These are phyloP conservation scores for Polymixis flavicincta DNA, from an alignment of 2,888 invertebrate species.

Conservation along the genomic window DNA sequence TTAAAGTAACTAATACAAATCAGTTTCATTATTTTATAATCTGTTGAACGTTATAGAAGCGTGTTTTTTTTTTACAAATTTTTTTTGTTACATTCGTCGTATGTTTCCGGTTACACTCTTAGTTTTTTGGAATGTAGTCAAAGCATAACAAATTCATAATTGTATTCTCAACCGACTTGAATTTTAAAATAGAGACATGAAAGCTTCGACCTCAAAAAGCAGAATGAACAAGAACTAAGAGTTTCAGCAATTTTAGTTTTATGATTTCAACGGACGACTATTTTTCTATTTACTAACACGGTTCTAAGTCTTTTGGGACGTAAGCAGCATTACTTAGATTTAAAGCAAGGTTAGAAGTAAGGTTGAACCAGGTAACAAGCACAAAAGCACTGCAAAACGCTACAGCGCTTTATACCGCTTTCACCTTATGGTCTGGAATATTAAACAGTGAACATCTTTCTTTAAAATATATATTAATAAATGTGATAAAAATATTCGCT, in stretches of 20 bases:
- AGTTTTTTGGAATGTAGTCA: background rate
- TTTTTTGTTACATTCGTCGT: too few species aligned
- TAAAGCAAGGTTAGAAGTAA: background rate
- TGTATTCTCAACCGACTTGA: too few species aligned
- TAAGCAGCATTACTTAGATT: background rate
- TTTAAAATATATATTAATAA: too few species aligned
- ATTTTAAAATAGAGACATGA: background rate
- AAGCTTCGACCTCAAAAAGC: background rate
- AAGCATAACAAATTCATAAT: background rate
- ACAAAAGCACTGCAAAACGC: background rate
- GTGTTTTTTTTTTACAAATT: too few species aligned
- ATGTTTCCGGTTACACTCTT: background rate
- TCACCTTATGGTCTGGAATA: background rate
- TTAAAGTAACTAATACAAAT: too few species aligned
- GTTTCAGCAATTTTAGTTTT: background rate
- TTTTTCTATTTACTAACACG: too few species aligned
- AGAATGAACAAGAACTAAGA: background rate
- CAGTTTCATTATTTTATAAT: too few species aligned
- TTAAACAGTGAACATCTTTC: conserved; percentile 4
- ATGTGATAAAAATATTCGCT: too few species aligned
- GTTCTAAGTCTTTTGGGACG: background rate
- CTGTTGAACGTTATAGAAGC: too few species aligned
- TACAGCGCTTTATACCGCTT: background rate
- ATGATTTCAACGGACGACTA: background rate
- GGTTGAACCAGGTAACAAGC: background rate